Percentiles rank a stretch among this genome's conserved stretches.
These are phyloP conservation scores for Limanda limanda DNA, from an alignment of 2,113 vertebrate species.

Conservation along the genomic window DNA sequence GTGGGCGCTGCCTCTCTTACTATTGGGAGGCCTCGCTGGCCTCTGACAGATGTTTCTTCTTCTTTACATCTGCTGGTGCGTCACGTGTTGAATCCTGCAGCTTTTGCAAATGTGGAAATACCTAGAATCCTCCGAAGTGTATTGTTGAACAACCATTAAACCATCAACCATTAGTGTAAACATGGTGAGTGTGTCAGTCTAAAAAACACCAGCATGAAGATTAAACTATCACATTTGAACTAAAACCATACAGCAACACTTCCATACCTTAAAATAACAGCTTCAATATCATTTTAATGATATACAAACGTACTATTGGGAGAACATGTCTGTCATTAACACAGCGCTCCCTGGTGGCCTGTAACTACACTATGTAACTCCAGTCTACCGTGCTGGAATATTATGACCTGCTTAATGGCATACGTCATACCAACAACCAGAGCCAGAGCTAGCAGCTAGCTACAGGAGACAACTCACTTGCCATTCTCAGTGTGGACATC, in stretches of 20 bases:
- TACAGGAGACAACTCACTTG: no score
- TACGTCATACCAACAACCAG: no score
- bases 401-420: no score
- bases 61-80: slow-evolving; percentile 9
- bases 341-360: no score
- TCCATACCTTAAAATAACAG: no score
- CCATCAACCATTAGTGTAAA: not conserved
- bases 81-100: not conserved
- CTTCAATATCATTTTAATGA: no score
- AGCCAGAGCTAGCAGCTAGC: no score
- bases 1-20: not conserved
- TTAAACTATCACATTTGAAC: not conserved
- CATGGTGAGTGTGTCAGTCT: not conserved
- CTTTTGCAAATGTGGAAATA: slow-evolving; percentile 1
- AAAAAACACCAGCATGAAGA: not conserved
- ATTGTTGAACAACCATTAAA: not conserved
- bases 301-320: no score
- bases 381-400: no score
- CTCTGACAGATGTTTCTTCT: not conserved
- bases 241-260: not conserved
- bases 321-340: no score
- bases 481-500: no score
- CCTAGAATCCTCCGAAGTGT: not conserved
- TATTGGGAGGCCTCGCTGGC: not conserved
- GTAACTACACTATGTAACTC: no score